phyloP scores from a whole-genome alignment of 2,888 invertebrate genomes.

The Acanthoscelides obtectus region DNA sequence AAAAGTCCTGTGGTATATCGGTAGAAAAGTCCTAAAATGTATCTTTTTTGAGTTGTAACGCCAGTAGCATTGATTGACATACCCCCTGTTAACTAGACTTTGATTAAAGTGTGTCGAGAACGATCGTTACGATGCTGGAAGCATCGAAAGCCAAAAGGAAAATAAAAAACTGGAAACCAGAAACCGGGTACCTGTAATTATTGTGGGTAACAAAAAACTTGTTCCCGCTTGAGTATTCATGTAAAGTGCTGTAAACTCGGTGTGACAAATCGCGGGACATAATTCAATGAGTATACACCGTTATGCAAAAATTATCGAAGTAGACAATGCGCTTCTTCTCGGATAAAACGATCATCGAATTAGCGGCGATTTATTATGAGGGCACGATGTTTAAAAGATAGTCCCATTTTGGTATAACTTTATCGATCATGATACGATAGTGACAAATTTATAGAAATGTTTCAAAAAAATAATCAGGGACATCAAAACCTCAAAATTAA shows the following conservation, averaged over 20 bases:
- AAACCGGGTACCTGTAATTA: neutral
- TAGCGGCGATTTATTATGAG: neutral
- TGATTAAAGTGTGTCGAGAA: too few relatives aligned
- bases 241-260: neutral
- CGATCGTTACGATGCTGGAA: too few relatives aligned
- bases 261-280: neutral
- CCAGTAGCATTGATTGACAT: too few relatives aligned
- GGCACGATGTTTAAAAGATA: neutral
- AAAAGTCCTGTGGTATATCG: too few relatives aligned
- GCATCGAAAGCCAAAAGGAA: neutral
- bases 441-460: too few relatives aligned
- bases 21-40: too few relatives aligned
- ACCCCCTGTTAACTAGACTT: too few relatives aligned
- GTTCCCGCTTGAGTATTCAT: neutral
- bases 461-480: too few relatives aligned
- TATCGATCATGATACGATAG: too few relatives aligned
- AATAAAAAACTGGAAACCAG: neutral
- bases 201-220: neutral
- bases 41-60: too few relatives aligned
- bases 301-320: neutral
- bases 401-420: too few relatives aligned
- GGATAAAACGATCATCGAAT: neutral
- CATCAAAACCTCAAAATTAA: too few relatives aligned
- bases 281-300: neutral
- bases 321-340: neutral